Evolutionary conservation across 2,797 vertebrate species (phyloP).

Genomic region (Phylloscopus collybita): DNA sequence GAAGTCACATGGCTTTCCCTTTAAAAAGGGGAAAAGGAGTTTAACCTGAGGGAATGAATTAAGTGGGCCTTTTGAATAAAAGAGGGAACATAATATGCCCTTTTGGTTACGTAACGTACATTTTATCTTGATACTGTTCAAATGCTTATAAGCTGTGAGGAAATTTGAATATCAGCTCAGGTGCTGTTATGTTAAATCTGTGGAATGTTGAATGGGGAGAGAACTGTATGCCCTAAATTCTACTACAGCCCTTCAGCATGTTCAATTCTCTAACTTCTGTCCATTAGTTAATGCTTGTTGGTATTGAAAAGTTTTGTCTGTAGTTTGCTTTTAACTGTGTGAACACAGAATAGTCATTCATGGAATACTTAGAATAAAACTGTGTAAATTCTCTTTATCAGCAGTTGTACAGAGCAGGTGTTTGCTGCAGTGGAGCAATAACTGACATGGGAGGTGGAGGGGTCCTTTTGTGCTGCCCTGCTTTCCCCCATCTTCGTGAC

Average conservation of each 20-base stretch:
- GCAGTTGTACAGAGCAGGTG: neutral
- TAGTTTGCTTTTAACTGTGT: neutral
- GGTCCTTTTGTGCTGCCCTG: neutral
- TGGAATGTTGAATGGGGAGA: neutral
- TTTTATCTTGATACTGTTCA: slow-evolving; percentile 13
- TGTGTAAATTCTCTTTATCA: neutral
- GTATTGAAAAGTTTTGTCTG: neutral
- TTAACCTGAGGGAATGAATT: neutral
- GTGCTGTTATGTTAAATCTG: neutral
- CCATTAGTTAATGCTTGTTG: neutral
- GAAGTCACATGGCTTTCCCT: neutral
- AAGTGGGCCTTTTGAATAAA: neutral
- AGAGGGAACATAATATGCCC: neutral
- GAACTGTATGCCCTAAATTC: neutral
- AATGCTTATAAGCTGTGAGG: neutral
- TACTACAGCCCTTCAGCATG: neutral
- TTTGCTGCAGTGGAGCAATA: neutral
- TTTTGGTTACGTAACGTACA: neutral
- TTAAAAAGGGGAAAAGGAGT: neutral
- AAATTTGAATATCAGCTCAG: neutral
- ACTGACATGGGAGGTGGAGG: fast-evolving
- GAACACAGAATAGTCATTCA: neutral
- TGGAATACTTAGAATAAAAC: neutral
- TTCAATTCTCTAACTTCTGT: neutral
- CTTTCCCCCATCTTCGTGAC: neutral